Conservation (phyloP, 2,888 invertebrate species). For the Piscicola geometra region DNA sequence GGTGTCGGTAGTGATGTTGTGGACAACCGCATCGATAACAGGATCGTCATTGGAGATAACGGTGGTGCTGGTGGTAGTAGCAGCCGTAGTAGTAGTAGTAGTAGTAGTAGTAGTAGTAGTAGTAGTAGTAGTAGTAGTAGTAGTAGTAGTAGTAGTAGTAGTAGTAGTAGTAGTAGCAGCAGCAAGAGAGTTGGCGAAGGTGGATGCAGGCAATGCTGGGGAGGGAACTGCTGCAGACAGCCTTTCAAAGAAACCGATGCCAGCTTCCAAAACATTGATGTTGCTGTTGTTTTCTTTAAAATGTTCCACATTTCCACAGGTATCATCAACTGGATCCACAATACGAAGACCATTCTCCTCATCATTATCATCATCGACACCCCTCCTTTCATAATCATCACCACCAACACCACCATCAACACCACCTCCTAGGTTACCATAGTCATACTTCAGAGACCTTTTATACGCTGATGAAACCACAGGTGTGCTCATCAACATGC, state of each 20-base stretch:
- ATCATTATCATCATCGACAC: background rate
- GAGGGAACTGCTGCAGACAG: too few relatives aligned
- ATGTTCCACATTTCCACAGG: background rate
- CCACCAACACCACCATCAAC: background rate
- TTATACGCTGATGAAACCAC: background rate
- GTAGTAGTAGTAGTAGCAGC: too few relatives aligned
- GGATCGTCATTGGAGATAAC: too few relatives aligned
- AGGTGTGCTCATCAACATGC: conserved; percentile 25
- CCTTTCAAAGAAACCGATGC: background rate
- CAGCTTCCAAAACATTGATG: background rate
- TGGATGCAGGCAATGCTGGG: too few relatives aligned
- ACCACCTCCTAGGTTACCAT: background rate
- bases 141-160: too few relatives aligned
- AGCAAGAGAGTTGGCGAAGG: too few relatives aligned
- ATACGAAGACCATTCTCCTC: background rate
- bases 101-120: too few relatives aligned
- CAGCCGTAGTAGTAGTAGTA: too few relatives aligned
- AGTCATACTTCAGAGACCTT: conserved; percentile 7
- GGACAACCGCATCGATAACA: background rate
- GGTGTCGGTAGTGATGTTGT: background rate
- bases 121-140: too few relatives aligned
- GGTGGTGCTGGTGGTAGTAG: too few relatives aligned
- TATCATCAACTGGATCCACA: background rate
- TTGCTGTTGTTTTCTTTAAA: background rate
- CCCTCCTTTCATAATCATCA: background rate